Evolutionary conservation across 2,888 invertebrate species (phyloP), one percentile per base, ranked within the genome.

Genomic region (Deroplatys truncata): DNA sequence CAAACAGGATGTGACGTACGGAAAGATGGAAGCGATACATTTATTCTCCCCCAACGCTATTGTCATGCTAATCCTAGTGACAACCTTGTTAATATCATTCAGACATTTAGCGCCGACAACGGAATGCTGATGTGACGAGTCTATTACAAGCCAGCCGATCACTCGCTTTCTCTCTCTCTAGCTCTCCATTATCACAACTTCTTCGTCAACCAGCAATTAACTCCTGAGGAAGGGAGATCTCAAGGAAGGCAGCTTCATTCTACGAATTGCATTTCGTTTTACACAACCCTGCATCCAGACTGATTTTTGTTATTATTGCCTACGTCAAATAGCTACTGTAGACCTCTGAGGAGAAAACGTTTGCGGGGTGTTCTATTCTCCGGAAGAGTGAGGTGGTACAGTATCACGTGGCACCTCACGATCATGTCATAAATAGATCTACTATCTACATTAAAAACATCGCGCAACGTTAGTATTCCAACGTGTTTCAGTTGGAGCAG

Each of bases 21-120:
- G 43, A 87, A 87, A 87, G 87, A 87, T 87, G 87, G 87, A 87
- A 87, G 83, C 87, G 82, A 87, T 87, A 83, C 87, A 87, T 87
- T 87, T 87, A 87, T 87, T 87, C 87, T 83, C 87, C 28, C 87
- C 87, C 83, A n/a, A 72, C 89, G 28, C 88, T 25, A 85, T 72
- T 82, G 82, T 82, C 82, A 85, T 85, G 89, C 82, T 87, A 87
- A 87, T 87, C 87, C 87, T n/a, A 72, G 87, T 87, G 87, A 87
- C 87, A 87, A 83, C 35, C 87, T 87, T 87, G 87, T 87, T 87
- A 87, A 85, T 85, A 85, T 85, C 85, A 49, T 49, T 72, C 56
- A 72, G 56, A 72, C 56, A 72, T 72, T 72, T 72, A 72, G 56
- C 56, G 56, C 56, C 56, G 56, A 72, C 56, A 72, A 72, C 56